A percentile compares a stretch with the other conserved stretches of the same genome.
Evolutionary conservation across 2,888 invertebrate species (phyloP).

Genomic region (Chymomyza amoena): DNA sequence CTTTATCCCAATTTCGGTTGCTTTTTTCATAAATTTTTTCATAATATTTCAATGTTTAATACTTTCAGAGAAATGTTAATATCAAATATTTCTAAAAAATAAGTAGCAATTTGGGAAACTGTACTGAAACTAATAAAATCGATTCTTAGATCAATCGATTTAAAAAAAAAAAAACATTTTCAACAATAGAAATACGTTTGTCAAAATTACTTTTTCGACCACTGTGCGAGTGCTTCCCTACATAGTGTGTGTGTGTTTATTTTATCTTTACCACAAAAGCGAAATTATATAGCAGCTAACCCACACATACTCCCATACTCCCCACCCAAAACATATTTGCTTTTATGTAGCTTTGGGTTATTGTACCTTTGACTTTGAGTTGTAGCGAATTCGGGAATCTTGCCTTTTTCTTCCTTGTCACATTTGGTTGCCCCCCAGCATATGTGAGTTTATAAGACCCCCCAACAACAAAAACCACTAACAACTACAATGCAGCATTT

Average conservation of each 20-base stretch:
- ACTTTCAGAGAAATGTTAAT: no score
- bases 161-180: no score
- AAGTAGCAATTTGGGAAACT: no score
- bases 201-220: neutral
- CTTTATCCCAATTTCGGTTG: no score
- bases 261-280: conserved; percentile 65
- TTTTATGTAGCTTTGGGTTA: conserved; percentile 67
- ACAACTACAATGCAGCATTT: conserved; percentile 56
- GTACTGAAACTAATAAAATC: no score
- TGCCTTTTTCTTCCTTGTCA: conserved; percentile 15
- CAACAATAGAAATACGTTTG: neutral
- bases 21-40: no score
- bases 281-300: conserved; percentile 33
- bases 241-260: conserved; percentile 22
- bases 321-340: conserved; percentile 37
- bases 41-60: no score
- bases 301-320: conserved; percentile 7
- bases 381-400: conserved; percentile 12
- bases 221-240: neutral
- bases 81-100: no score
- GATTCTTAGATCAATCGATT: no score
- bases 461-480: conserved; percentile 18
- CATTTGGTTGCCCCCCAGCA: conserved; percentile 36
- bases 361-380: conserved; percentile 72
- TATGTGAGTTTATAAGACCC: conserved; percentile 3